Evolutionary conservation across 2,113 vertebrate genomes (phyloP).

Genomic region (Nannospalax galili): DNA sequence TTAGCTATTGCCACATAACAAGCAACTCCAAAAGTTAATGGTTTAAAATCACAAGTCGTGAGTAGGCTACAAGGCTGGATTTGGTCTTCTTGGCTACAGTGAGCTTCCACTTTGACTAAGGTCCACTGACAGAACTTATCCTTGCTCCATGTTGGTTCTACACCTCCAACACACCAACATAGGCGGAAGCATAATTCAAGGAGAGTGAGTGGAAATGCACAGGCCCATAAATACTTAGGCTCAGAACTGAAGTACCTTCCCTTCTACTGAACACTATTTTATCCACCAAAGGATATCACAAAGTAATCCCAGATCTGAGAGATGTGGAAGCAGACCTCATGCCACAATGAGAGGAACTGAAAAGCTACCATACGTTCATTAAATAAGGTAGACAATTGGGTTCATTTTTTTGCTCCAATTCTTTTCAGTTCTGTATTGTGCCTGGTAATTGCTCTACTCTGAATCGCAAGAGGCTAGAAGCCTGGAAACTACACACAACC

Average conservation of each 20-base stretch:
- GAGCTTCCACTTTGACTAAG: not conserved
- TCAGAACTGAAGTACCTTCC: not conserved
- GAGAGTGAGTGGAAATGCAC: not conserved
- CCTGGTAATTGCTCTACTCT: constrained; percentile 1
- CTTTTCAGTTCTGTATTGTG: not conserved
- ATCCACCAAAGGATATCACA: not conserved
- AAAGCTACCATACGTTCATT: not conserved
- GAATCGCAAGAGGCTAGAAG: constrained; percentile 16
- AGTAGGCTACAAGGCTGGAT: not conserved
- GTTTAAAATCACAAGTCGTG: not conserved
- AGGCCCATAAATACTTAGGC: not conserved
- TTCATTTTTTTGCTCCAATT: not conserved
- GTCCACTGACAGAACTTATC: not conserved
- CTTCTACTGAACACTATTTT: not conserved
- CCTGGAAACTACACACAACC: constrained; percentile 4
- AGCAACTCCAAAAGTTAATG: not conserved
- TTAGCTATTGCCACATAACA: not conserved
- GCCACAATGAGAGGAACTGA: not conserved
- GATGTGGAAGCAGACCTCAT: not conserved
- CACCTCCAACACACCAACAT: not conserved
- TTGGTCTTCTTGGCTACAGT: not conserved
- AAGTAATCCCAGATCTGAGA: not conserved
- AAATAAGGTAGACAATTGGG: not conserved
- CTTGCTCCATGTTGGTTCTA: not conserved
- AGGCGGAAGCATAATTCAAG: not conserved